Percentiles rank a stretch among this genome's conserved stretches.
These are phyloP conservation scores for Smittia aterrima DNA, from an alignment of 2,888 invertebrate genomes.

Conservation along the genomic window DNA sequence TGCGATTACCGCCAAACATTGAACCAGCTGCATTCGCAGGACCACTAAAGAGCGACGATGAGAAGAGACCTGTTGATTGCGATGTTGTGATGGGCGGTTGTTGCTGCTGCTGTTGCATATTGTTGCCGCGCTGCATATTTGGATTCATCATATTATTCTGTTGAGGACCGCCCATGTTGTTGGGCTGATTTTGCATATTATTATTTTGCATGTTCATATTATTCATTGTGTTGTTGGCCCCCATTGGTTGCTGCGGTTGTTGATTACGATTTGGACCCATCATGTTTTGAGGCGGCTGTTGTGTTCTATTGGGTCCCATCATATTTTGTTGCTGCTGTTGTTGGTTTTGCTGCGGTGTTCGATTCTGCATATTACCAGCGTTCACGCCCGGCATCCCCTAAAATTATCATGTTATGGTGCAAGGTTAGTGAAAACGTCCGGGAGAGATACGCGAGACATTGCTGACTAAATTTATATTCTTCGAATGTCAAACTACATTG, in stretches of 20 bases:
- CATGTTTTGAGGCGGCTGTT: constrained; percentile 47
- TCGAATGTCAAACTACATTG: constrained; percentile 28
- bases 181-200: constrained; percentile 46
- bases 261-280: constrained; percentile 51
- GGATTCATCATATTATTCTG: constrained; percentile 45
- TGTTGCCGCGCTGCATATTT: constrained; percentile 51
- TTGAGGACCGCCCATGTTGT: constrained; percentile 44
- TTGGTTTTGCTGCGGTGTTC: constrained; percentile 83
- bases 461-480: background rate
- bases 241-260: constrained; percentile 55
- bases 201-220: constrained; percentile 22
- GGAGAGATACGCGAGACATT: background rate
- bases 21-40: constrained; percentile 55
- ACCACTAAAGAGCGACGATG: constrained; percentile 54
- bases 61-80: constrained; percentile 52
- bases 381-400: constrained; percentile 58
- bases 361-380: constrained; percentile 55
- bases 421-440: background rate
- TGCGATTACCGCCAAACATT: constrained; percentile 51
- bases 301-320: constrained; percentile 43
- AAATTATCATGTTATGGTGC: constrained; percentile 41
- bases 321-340: constrained; percentile 72
- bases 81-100: constrained; percentile 51
- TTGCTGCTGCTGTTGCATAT: constrained; percentile 47
- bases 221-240: constrained; percentile 48